These are phyloP conservation scores for Oncorhynchus keta DNA, from an alignment of 2,113 vertebrate species.

Conservation along the genomic window DNA sequence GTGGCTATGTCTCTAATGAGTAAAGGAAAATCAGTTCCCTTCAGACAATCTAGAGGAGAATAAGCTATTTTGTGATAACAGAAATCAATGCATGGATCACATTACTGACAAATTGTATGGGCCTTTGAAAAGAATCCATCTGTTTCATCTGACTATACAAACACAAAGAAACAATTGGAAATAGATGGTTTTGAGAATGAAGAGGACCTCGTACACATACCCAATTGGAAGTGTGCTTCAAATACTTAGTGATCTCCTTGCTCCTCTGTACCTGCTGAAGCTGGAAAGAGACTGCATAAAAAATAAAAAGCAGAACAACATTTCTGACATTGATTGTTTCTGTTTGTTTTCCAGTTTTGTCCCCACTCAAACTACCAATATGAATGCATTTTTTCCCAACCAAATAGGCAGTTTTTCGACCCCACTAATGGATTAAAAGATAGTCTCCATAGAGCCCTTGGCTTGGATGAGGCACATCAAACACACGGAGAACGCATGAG, in stretches of 20 bases:
- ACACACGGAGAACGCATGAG: too few relatives aligned
- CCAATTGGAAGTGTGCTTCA: background rate
- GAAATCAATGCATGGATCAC: too few relatives aligned
- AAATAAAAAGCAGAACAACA: background rate
- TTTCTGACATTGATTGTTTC: background rate
- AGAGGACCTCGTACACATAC: background rate
- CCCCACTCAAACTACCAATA: background rate
- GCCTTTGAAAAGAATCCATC: background rate
- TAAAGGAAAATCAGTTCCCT: too few relatives aligned
- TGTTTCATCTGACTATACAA: background rate
- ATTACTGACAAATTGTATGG: too few relatives aligned
- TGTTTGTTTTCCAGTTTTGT: background rate
- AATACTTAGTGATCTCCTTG: background rate
- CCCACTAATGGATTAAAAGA: background rate
- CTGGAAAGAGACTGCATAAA: background rate
- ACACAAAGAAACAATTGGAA: background rate
- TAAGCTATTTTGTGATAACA: too few relatives aligned
- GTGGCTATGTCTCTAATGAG: too few relatives aligned
- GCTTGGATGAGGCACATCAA: too few relatives aligned
- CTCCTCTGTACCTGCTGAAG: background rate
- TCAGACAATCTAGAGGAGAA: too few relatives aligned
- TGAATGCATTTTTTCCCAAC: background rate
- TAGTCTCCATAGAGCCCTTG: too few relatives aligned
- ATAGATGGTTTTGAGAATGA: background rate
- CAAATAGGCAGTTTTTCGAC: background rate